Conservation (phyloP, 1,140 invertebrate genomes). For the Aphaenogaster rudis region DNA sequence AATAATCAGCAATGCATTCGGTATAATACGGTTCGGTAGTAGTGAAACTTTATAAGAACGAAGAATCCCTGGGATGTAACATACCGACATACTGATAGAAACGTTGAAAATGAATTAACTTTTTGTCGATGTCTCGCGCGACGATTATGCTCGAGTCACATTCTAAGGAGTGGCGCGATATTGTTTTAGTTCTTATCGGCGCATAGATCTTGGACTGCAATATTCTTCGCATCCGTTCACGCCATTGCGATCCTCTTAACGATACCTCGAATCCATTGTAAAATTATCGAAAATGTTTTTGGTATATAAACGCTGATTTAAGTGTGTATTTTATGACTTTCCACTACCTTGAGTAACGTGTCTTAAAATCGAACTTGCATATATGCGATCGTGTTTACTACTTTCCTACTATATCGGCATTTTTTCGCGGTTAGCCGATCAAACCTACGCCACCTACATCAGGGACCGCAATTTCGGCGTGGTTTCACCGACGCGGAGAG, state of each 20-base stretch:
- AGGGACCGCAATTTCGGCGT: constrained; percentile 75
- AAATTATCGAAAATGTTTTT: neutral
- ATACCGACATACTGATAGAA: constrained; percentile 81
- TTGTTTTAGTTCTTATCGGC: constrained; percentile 30
- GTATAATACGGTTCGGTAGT: neutral
- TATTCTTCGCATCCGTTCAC: neutral
- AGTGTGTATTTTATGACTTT: neutral
- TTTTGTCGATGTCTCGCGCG: constrained; percentile 77
- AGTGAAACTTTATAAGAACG: constrained; percentile 15
- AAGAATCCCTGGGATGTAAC: constrained; percentile 77
- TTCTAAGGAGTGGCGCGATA: constrained; percentile 63
- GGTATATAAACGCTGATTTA: neutral
- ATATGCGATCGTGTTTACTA: neutral
- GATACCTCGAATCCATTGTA: neutral
- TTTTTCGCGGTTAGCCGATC: constrained; percentile 70
- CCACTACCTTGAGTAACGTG: neutral
- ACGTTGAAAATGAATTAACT: constrained; percentile 85
- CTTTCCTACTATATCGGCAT: constrained; percentile 27
- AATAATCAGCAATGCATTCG: neutral
- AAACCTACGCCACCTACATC: constrained; percentile 73
- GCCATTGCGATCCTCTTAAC: neutral
- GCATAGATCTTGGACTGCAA: neutral
- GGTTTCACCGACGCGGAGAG: constrained; percentile 77
- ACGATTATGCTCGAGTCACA: constrained; percentile 76
- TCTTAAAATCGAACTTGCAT: neutral